Evolutionary conservation across 2,797 vertebrate genomes (phyloP), one percentile per base, ranked within the genome.

Genomic region (Coregonus sp.): DNA sequence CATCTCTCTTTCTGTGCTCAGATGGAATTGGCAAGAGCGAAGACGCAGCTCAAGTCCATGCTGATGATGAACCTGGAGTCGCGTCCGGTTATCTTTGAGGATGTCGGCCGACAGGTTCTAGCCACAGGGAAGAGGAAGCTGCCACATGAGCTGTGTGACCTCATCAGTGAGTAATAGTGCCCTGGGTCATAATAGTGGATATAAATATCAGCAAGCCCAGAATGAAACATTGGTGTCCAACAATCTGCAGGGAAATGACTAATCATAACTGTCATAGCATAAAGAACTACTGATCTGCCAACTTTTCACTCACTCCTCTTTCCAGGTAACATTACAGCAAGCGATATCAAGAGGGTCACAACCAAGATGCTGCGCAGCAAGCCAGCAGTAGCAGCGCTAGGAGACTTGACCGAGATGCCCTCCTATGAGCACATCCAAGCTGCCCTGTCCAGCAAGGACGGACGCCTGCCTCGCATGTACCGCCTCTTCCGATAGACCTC

Each of bases 31-130:
- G 97, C 97, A 77, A 92, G 98, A 69, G 98, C 98, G 0, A 99
- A 98, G 92, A 99, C 97, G 0, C 98, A 99, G 87, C 94, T 99
- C 1, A 97, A 95, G 84, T 99, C 98, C 68, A 99, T 99, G 98
- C 88, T 99, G 56, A 99, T 99, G 98, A 99, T 99, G 98, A 99
- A 99, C 89, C 93, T 99, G 0, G 98, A 99, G 90, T 96, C 98
- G 0, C 91, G 97, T 78, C 98, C 98, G 0, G 97, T 99, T n/a
- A 96, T 99, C 81, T 99, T 99, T 5, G 98, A 99, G 86, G 98
- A 99, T 0, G 97, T 99, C 0, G 98, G 98, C 15, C 94, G 98
- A 20, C 98, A 99, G 83, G 98, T 99, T 89, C 84, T 99, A 82
- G 97, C 98, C 4, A 99, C 98, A 0, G 95, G 92, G 66, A 94